Evolutionary conservation across 1,140 invertebrate genomes (phyloP).

Genomic region (Hylaeus volcanicus): DNA sequence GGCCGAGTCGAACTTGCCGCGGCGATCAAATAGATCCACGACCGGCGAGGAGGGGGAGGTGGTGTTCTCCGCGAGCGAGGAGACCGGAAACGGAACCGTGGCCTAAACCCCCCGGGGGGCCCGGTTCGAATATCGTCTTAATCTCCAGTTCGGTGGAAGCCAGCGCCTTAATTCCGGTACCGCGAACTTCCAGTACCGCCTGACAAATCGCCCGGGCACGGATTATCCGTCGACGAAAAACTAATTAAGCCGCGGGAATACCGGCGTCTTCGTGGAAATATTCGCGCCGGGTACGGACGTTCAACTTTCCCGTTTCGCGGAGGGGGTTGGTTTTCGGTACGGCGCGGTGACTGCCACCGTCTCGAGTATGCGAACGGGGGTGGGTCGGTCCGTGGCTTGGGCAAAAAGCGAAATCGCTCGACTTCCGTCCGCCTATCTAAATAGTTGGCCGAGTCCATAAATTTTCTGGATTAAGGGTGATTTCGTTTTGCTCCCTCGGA

Average conservation of each 20-base stretch:
- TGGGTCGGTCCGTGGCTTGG: neutral
- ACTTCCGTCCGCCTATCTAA: slow-evolving; percentile 52
- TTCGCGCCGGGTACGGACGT: neutral
- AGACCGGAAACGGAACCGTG: slow-evolving; percentile 51
- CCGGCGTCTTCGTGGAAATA: slow-evolving; percentile 15
- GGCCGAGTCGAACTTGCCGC: slow-evolving; percentile 31
- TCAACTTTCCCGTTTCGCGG: slow-evolving; percentile 10
- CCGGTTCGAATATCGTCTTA: slow-evolving; percentile 68
- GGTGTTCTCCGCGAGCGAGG: slow-evolving; percentile 26
- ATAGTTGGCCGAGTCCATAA: slow-evolving; percentile 53
- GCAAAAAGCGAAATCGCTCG: slow-evolving; percentile 52
- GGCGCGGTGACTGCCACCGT: neutral
- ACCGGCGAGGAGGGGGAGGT: slow-evolving; percentile 19
- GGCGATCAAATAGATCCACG: slow-evolving; percentile 57
- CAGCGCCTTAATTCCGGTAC: slow-evolving; percentile 35
- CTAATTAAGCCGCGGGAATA: slow-evolving; percentile 46
- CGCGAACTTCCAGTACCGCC: slow-evolving; percentile 29
- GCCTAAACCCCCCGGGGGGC: slow-evolving; percentile 32
- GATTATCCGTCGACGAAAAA: slow-evolving; percentile 56
- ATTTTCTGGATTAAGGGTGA: slow-evolving; percentile 35
- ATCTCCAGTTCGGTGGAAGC: slow-evolving; percentile 35
- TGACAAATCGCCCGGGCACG: slow-evolving; percentile 49
- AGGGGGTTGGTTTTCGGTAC: neutral
- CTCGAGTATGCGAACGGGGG: slow-evolving; percentile 12
- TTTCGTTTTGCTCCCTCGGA: too few relatives aligned